A percentile compares a stretch with the other conserved stretches of the same genome.
These are phyloP conservation scores for Limosa lapponica DNA, from an alignment of 2,797 vertebrate species.

Conservation along the genomic window DNA sequence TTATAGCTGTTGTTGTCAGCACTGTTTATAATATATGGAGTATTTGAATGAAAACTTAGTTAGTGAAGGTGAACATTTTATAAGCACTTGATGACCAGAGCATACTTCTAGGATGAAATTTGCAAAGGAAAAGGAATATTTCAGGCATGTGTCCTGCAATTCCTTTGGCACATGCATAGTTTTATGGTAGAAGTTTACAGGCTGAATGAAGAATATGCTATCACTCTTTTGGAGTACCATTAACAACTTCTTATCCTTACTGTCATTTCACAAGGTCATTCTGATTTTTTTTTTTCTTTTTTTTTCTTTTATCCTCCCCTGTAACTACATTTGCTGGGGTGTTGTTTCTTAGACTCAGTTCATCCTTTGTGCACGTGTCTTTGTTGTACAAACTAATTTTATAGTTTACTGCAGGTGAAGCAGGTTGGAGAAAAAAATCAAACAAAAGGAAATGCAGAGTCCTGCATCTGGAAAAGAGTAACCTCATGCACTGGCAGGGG, in stretches of 20 bases:
- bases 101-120: not conserved
- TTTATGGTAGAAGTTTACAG: not conserved
- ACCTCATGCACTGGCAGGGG: not conserved
- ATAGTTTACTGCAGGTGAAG: not conserved
- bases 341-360: not conserved
- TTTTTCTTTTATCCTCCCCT: too few relatives aligned
- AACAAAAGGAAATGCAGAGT: not conserved
- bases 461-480: not conserved
- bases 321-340: not conserved
- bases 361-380: not conserved
- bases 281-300: too few relatives aligned
- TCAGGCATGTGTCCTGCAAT: not conserved
- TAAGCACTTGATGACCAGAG: not conserved
- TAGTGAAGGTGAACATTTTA: not conserved
- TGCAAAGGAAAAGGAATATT: not conserved
- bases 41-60: not conserved
- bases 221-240: not conserved
- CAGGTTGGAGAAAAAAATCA: not conserved
- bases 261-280: not conserved
- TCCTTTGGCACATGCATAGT: not conserved
- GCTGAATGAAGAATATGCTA: not conserved
- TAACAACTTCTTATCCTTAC: not conserved
- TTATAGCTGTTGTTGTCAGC: not conserved
- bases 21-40: not conserved
- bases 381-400: not conserved